Evolutionary conservation across 2,113 vertebrate species (phyloP).

Genomic region (Semnopithecus entellus): DNA sequence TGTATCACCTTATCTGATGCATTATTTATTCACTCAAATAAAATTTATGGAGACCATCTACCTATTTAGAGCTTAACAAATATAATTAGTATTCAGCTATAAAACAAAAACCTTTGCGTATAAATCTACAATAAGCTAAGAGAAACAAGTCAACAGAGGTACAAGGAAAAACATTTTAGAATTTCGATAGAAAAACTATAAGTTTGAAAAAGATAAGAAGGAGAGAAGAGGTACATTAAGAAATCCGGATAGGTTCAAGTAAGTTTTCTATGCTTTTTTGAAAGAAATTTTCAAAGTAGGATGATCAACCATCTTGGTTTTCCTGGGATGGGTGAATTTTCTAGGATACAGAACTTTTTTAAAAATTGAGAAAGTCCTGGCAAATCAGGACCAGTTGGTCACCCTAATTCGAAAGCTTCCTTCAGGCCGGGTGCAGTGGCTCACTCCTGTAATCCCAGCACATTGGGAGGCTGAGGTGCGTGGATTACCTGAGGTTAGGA

Average conservation of each 20-base stretch:
- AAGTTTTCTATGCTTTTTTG: not conserved
- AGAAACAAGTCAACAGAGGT: not conserved
- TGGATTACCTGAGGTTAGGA: too few relatives aligned
- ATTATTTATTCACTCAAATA: not conserved
- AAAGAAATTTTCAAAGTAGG: not conserved
- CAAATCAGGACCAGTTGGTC: not conserved
- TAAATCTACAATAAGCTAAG: not conserved
- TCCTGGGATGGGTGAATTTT: not conserved
- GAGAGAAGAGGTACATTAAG: not conserved
- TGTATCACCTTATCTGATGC: not conserved
- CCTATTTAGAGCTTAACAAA: not conserved
- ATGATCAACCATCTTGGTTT: not conserved
- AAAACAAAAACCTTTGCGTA: not conserved
- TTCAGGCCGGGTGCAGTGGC: not conserved
- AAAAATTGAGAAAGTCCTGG: not conserved
- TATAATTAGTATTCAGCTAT: not conserved
- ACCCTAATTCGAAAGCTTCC: not conserved
- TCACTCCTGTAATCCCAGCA: too few relatives aligned
- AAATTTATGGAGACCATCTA: not conserved
- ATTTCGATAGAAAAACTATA: not conserved
- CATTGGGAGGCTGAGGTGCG: too few relatives aligned
- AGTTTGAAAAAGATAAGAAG: not conserved
- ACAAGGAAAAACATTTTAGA: not conserved
- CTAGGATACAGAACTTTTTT: not conserved
- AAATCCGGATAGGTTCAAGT: not conserved